Percentiles rank a stretch among this genome's conserved stretches.
These are phyloP conservation scores for Drosophila histrio DNA, from an alignment of 2,888 invertebrate genomes.

Conservation along the genomic window DNA sequence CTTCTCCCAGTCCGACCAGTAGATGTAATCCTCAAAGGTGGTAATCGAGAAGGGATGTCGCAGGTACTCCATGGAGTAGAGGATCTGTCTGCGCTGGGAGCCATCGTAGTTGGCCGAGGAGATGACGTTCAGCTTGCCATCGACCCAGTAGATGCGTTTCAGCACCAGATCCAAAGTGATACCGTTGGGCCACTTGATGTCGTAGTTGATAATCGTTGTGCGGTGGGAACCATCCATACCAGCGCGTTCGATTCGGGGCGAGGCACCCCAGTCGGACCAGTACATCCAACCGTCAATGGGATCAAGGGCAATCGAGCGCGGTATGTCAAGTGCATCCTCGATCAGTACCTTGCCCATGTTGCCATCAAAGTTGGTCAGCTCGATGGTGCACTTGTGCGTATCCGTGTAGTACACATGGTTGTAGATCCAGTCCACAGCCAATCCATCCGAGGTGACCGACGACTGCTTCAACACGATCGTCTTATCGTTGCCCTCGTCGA, in stretches of 20 bases:
- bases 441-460: slow-evolving; percentile 95
- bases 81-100: slow-evolving; percentile 89
- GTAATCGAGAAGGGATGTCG: slow-evolving; percentile 98
- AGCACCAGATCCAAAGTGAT: slow-evolving; percentile 95
- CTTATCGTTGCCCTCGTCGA: slow-evolving; percentile 94
- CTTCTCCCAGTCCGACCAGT: slow-evolving; percentile 99
- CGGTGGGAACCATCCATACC: slow-evolving; percentile 98
- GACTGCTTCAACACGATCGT: slow-evolving; percentile 93
- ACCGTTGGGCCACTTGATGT: slow-evolving; percentile 98
- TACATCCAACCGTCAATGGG: slow-evolving; percentile 98
- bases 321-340: slow-evolving; percentile 93
- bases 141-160: slow-evolving; percentile 97
- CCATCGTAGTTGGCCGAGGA: slow-evolving; percentile 97
- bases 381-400: slow-evolving; percentile 95
- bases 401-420: slow-evolving; percentile 99
- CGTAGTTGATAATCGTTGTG: slow-evolving; percentile 92
- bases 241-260: slow-evolving; percentile 96
- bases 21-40: slow-evolving; percentile 98
- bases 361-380: slow-evolving; percentile 95
- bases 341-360: slow-evolving; percentile 95
- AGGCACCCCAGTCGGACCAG: slow-evolving; percentile 98
- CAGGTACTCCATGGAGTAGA: slow-evolving; percentile 91
- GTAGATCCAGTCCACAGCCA: slow-evolving; percentile 99
- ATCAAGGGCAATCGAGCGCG: slow-evolving; percentile 96
- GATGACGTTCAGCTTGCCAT: slow-evolving; percentile 95